Conservation (phyloP, 2,113 vertebrate genomes). For the Boleophthalmus pectinirostris region DNA sequence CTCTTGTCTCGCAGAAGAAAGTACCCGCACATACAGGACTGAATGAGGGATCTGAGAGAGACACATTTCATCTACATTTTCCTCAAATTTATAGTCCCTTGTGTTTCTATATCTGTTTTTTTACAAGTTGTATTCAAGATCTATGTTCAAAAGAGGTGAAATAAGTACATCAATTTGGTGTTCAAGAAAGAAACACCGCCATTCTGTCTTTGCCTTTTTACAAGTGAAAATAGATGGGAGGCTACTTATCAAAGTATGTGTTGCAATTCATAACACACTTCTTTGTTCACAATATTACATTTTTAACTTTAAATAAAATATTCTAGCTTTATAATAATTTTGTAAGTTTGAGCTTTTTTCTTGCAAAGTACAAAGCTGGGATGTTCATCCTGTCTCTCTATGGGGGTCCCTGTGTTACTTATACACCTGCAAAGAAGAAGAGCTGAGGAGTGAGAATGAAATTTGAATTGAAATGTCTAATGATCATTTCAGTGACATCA, state of each 20-base stretch:
- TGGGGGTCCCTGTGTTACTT: slow-evolving; percentile 22
- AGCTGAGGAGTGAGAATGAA: not conserved
- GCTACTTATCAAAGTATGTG: not conserved
- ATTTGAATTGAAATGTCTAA: not conserved
- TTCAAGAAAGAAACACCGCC: not conserved
- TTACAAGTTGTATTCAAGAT: not conserved
- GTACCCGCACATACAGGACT: not conserved
- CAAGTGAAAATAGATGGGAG: not conserved
- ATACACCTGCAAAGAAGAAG: no score
- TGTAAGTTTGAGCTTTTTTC: slow-evolving; percentile 21
- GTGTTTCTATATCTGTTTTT: slow-evolving; percentile 23
- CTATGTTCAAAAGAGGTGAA: not conserved
- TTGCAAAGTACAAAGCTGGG: slow-evolving; percentile 20
- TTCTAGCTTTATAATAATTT: not conserved
- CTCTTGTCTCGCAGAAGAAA: slow-evolving; percentile 2
- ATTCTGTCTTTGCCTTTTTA: not conserved
- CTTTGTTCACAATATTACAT: not conserved
- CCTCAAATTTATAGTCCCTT: slow-evolving; percentile 18
- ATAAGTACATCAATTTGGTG: not conserved
- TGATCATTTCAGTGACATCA: not conserved
- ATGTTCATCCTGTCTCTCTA: slow-evolving; percentile 24
- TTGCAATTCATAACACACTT: not conserved
- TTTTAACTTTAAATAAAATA: not conserved
- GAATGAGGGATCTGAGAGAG: slow-evolving; percentile 18
- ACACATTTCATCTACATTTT: slow-evolving; percentile 42